Evolutionary conservation across 2,888 invertebrate species (phyloP).

Genomic region (Bibio marci): DNA sequence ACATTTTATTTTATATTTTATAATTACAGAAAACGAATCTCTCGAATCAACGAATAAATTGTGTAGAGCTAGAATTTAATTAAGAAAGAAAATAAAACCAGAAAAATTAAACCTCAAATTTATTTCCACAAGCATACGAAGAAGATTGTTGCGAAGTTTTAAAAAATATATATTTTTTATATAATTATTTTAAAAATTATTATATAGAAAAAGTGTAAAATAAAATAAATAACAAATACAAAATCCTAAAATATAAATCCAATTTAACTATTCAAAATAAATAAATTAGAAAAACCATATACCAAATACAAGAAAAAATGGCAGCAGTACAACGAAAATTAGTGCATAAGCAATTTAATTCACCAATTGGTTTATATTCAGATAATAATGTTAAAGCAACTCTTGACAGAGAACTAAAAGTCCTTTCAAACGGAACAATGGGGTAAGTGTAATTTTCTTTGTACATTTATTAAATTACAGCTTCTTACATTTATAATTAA

Average conservation of each 20-base stretch:
- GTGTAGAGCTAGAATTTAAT: too few species aligned
- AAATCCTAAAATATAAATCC: too few species aligned
- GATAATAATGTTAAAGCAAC: constrained; percentile 65
- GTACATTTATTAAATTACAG: neutral
- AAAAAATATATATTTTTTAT: too few species aligned
- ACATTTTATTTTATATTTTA: neutral
- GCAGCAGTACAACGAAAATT: constrained; percentile 49
- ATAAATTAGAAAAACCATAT: constrained; percentile 4
- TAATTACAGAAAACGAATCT: constrained; percentile 11
- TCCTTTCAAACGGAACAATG: constrained; percentile 59
- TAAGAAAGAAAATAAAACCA: too few species aligned
- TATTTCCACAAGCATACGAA: too few species aligned
- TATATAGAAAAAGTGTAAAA: too few species aligned
- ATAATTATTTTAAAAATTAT: too few species aligned
- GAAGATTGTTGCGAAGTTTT: too few species aligned
- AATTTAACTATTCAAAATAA: too few species aligned
- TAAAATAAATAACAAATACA: too few species aligned
- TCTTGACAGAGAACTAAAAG: constrained; percentile 56
- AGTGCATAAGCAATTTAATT: constrained; percentile 81
- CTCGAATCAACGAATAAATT: constrained; percentile 9
- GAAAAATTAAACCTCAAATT: too few species aligned
- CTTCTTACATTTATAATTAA: constrained; percentile 6
- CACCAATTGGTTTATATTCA: constrained; percentile 73
- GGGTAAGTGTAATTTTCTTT: constrained; percentile 41
- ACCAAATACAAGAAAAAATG: constrained; percentile 34